Percentiles rank a stretch among this genome's conserved stretches.
Conservation (phyloP, 2,113 vertebrate genomes). For the Grammomys surdaster region DNA sequence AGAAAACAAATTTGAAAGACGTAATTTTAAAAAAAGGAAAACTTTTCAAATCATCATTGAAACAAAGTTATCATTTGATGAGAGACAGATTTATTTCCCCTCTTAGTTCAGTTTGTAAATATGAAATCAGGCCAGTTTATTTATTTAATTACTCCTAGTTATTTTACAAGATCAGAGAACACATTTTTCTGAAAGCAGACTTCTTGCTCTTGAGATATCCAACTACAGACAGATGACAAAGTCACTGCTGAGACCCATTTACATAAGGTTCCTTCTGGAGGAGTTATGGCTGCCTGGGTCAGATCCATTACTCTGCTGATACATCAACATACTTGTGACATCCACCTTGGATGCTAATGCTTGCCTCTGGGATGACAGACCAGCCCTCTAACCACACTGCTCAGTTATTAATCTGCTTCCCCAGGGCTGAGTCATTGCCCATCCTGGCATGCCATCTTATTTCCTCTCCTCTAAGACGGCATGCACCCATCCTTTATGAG, state of each 20-base stretch:
- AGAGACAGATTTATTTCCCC: slow-evolving; percentile 33
- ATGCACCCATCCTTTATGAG: not conserved
- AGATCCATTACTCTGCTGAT: not conserved
- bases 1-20: slow-evolving; percentile 40
- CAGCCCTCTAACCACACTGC: not conserved
- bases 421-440: not conserved
- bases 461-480: not conserved
- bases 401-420: not conserved
- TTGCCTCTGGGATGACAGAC: not conserved
- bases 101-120: slow-evolving; percentile 32
- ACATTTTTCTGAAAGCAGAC: not conserved
- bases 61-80: slow-evolving; percentile 53
- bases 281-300: not conserved
- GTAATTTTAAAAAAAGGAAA: not conserved
- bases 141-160: slow-evolving; percentile 16
- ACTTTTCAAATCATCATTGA: not conserved
- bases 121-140: slow-evolving; percentile 1
- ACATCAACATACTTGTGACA: not conserved
- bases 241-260: not conserved
- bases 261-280: not conserved
- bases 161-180: not conserved
- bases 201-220: not conserved
- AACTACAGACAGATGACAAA: not conserved
- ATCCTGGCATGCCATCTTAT: not conserved
- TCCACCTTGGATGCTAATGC: not conserved